Base-by-base conservation (phyloP, 2,797 vertebrate species). In the Acanthurus lineatus region DNA sequence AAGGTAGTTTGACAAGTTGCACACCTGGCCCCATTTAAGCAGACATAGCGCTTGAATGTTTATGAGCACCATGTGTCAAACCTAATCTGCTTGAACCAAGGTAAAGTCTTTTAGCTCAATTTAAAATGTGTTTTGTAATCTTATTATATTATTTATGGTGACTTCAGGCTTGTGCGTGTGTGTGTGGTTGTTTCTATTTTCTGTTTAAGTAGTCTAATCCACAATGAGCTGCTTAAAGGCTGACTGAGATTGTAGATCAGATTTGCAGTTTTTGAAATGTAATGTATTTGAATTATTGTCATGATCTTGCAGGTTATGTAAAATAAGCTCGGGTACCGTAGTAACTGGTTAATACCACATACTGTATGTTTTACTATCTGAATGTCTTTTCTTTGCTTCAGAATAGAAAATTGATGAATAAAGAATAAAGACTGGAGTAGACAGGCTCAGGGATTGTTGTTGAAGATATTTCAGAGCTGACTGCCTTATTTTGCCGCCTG, bases 1-100 rank as follows among this genome's bases (percentile, higher is more conserved):
- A 93, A 83, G 86, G 79, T 84, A 83, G 81, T 90, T 87, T 93
- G 90, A 91, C 88, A 85, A 84, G 84, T 86, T 88, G 83, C 67
- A 81, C 88, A 90, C 81, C 84, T 88, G 84, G 88, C 68, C 73
- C 58, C 79, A 69, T 86, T 85, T 74, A 77, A 76, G 57, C 35
- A 63, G 76, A 88, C 77, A 52, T 79, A 81, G 81, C 52, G 14
- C 77, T 81, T 87, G 74, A 74, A 81, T 89, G 85, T 88, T 91
- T 85, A 87, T 69, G 81, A 86, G 80, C 80, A 77, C 74, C 69
- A 74, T 64, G 70, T 81, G 79, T 84, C 73, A 85, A 14, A 64
- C 57, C 59, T 69, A 54, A 83, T 70, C 52, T 51, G 54, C 32
- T 54, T 71, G 10, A 85, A 76, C 68, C 15, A 56, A 62, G 38